A percentile compares a stretch with the other conserved stretches of the same genome.
Evolutionary conservation across 2,888 invertebrate species (phyloP).

Genomic region (Drosophila meridionalis): DNA sequence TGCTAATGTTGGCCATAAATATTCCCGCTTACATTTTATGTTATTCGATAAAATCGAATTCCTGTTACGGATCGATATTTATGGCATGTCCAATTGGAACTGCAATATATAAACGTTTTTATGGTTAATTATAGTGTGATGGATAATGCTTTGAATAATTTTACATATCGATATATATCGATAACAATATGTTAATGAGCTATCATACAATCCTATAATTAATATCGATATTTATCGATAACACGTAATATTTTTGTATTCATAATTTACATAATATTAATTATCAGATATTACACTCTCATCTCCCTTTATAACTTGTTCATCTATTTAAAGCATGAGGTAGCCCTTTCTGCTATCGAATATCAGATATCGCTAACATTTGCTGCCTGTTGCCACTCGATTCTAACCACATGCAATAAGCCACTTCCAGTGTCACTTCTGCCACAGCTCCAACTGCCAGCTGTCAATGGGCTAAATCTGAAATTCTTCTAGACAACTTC

Average conservation of each 20-base stretch:
- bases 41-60: neutral
- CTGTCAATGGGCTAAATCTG: constrained; percentile 15
- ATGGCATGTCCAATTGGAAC: no score
- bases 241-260: neutral
- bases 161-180: no score
- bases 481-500: constrained; percentile 29
- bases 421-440: constrained; percentile 46
- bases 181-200: neutral
- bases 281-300: neutral
- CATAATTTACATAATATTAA: neutral
- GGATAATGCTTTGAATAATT: no score
- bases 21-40: neutral
- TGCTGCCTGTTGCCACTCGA: constrained; percentile 12
- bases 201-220: no score
- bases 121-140: neutral
- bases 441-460: constrained; percentile 26
- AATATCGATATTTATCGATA: neutral
- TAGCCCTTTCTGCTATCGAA: constrained; percentile 48
- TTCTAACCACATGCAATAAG: constrained; percentile 47
- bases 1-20: neutral
- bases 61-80: neutral
- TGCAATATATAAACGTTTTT: neutral
- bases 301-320: neutral
- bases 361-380: constrained; percentile 50
- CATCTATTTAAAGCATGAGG: constrained; percentile 43